These are phyloP conservation scores for Anoplolepis gracilipes DNA, from an alignment of 1,140 invertebrate genomes.

Conservation along the genomic window DNA sequence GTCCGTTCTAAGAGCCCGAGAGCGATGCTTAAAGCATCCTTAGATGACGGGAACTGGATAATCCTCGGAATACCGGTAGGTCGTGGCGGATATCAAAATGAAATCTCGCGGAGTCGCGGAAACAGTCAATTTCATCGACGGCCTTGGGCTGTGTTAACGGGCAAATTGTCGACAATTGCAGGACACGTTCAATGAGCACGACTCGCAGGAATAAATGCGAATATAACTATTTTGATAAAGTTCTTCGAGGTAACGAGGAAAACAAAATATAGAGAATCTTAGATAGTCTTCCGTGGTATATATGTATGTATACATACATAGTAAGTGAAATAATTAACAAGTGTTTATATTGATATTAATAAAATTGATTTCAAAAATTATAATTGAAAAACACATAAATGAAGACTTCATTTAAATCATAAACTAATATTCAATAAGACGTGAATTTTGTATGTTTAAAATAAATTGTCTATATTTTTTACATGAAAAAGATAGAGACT, in stretches of 20 bases:
- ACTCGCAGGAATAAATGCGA: not conserved
- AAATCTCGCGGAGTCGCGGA: slow-evolving; percentile 15
- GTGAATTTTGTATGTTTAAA: not conserved
- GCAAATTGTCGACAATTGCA: slow-evolving; percentile 31
- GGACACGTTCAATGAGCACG: not conserved
- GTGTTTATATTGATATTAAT: not conserved
- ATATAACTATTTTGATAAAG: not conserved
- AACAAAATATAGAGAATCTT: not conserved
- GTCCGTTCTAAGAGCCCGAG: slow-evolving; percentile 9
- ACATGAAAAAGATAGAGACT: not conserved
- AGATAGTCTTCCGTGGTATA: not conserved
- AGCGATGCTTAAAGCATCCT: slow-evolving; percentile 20
- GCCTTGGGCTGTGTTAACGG: not conserved
- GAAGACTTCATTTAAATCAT: not conserved
- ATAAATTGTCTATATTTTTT: not conserved
- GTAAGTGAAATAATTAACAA: not conserved
- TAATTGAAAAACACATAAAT: not conserved
- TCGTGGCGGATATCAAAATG: slow-evolving; percentile 6
- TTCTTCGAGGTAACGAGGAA: not conserved
- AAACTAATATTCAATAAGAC: not conserved
- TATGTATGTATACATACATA: not conserved
- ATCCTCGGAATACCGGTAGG: slow-evolving; percentile 27
- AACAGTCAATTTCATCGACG: not conserved
- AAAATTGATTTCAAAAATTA: not conserved
- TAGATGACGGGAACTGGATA: slow-evolving; percentile 34